These are phyloP conservation scores for Cynopterus sphinx DNA, from an alignment of 2,797 vertebrate genomes.

Conservation along the genomic window DNA sequence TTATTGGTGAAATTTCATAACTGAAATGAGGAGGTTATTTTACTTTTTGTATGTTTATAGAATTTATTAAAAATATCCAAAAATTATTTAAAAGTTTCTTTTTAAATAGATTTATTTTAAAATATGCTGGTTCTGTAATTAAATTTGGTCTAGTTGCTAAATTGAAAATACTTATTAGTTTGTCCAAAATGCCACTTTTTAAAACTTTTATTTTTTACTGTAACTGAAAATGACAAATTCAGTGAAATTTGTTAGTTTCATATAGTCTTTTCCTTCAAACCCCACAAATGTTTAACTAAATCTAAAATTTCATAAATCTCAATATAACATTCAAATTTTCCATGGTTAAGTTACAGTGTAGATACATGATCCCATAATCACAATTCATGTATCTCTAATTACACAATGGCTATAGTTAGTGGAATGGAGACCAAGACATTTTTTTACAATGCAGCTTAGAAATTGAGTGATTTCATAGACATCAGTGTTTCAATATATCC, in stretches of 20 bases:
- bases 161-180: not conserved
- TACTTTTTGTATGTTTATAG: not conserved
- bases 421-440: not conserved
- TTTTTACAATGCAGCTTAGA: constrained; percentile 38
- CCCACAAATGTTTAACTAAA: not conserved
- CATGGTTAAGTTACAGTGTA: constrained; percentile 18
- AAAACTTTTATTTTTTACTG: not conserved
- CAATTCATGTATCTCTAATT: constrained; percentile 16
- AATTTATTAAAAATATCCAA: constrained; percentile 28
- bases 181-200: not conserved
- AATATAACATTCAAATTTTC: constrained; percentile 45
- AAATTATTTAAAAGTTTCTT: not conserved
- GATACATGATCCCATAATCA: constrained; percentile 17
- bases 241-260: constrained; percentile 23
- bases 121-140: constrained; percentile 8
- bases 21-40: not conserved
- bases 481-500: not conserved
- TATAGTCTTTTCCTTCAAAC: not conserved
- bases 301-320: constrained; percentile 1
- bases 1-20: not conserved
- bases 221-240: constrained; percentile 1
- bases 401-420: constrained; percentile 5
- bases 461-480: not conserved
- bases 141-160: not conserved
- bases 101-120: not conserved